Percentiles rank a stretch among this genome's conserved stretches.
Conservation (phyloP, 2,888 invertebrate genomes). For the Hylaea fasciaria region DNA sequence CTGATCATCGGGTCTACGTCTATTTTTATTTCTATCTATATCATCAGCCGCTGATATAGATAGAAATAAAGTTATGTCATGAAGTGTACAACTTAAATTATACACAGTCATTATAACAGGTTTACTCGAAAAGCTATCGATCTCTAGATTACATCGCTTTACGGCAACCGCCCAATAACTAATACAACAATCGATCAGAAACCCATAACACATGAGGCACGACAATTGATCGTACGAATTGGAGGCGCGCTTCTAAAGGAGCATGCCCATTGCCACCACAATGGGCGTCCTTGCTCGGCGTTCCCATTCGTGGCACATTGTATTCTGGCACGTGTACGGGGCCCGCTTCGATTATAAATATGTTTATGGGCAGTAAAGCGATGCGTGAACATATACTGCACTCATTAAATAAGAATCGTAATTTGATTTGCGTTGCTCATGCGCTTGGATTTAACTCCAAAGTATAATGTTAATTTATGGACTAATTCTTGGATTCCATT, state of each 20-base stretch:
- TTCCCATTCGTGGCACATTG: slow-evolving; percentile 14
- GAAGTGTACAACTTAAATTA: no score
- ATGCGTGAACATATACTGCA: slow-evolving; percentile 9
- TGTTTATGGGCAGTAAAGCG: slow-evolving; percentile 23
- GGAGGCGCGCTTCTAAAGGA: slow-evolving; percentile 7
- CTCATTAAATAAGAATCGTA: no score
- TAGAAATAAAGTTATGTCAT: no score
- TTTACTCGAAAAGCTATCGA: no score
- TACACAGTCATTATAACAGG: background rate
- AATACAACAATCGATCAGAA: slow-evolving; percentile 16
- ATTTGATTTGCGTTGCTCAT: no score
- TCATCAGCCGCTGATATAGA: no score
- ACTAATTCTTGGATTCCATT: no score
- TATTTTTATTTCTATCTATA: no score
- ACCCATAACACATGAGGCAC: slow-evolving; percentile 11
- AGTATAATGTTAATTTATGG: no score
- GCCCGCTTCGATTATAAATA: slow-evolving; percentile 8
- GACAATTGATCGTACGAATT: slow-evolving; percentile 24
- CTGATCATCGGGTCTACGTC: no score
- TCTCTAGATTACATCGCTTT: background rate
- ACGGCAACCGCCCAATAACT: background rate
- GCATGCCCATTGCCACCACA: slow-evolving; percentile 23
- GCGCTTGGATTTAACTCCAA: no score
- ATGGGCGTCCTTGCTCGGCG: slow-evolving; percentile 26
- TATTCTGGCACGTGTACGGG: slow-evolving; percentile 8